Base-by-base conservation (phyloP, 1,140 invertebrate species). In the Drosophila kepulauana region DNA sequence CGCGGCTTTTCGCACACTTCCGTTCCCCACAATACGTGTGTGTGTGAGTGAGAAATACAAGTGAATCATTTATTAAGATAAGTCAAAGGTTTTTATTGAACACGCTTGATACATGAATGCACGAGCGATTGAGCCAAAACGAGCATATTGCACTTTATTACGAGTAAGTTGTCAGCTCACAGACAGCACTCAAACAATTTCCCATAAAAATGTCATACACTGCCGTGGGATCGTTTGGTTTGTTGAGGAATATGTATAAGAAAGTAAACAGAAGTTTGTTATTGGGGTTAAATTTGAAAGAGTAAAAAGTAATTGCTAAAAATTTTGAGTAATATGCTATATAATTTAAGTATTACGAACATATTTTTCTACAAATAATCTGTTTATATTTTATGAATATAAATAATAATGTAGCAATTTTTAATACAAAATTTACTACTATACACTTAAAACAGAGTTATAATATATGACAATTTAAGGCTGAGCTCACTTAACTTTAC, bases 41-140 rank as follows among this genome's bases (percentile, higher is more conserved):
- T 75, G 66, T 46, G 51, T 33, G 56, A 8, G 33, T 11, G 35
- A 16, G 28, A 59, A 54, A 49, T 33, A 41, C 28, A 54, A 76
- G 67, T 85, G 79, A 85, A 59, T 85, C 82, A 85, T 70, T 65
- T 66, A 76, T 63, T 52, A 87, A 87, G 75, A 82, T 79, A 85
- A 82, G 71, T 82, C 79, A 86, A 88, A 87, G 78, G 76, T 74
- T 82, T 82, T 79, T 45, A 82, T 80, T 76, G 74, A 84, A 57
- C 52, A 46, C 15, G 10, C 10, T 13, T 38, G 46, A 64, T 63
- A 41, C 56, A 78, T 73, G 51, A 82, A 41, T 70, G 43, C 49
- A 59, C 48, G 49, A 59, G 16, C 13, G 48, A 38, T 35, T 48
- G 3, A 35, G 30, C 20, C 13, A 33, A 52, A 49, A 30, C 48